These are phyloP conservation scores for Seriola dumerili DNA, from an alignment of 2,113 vertebrate species.

Conservation along the genomic window DNA sequence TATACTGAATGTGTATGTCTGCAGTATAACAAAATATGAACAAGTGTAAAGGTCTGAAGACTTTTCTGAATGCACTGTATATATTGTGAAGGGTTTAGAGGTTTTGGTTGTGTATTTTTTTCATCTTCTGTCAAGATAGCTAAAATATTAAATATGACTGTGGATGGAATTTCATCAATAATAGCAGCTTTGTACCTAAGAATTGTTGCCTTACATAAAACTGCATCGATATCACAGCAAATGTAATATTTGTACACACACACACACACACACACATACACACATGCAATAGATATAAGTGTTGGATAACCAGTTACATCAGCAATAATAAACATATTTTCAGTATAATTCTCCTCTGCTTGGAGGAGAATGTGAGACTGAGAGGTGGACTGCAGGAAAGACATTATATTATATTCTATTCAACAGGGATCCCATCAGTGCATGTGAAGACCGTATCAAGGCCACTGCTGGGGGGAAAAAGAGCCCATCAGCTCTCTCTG, in stretches of 20 bases:
- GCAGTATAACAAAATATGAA: too few species aligned
- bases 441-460: not conserved
- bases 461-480: conserved; percentile 8
- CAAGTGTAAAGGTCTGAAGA: too few species aligned
- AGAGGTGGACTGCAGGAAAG: not conserved
- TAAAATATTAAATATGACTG: not conserved
- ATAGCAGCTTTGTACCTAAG: not conserved
- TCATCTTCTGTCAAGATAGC: not conserved
- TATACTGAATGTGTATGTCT: too few species aligned
- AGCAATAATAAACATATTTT: not conserved
- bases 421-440: not conserved
- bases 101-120: not conserved
- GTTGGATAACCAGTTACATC: not conserved
- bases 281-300: too few species aligned
- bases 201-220: not conserved
- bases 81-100: too few species aligned
- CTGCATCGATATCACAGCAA: not conserved
- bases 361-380: not conserved
- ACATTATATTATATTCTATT: conserved; percentile 2
- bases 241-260: too few species aligned
- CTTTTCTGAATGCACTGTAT: too few species aligned
- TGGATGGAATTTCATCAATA: not conserved
- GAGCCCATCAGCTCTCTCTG: not conserved
- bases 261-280: too few species aligned
- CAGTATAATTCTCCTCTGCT: not conserved